Conservation (phyloP, 64 coral and sea anemone genomes). For the Catalaphyllia jardinei region DNA sequence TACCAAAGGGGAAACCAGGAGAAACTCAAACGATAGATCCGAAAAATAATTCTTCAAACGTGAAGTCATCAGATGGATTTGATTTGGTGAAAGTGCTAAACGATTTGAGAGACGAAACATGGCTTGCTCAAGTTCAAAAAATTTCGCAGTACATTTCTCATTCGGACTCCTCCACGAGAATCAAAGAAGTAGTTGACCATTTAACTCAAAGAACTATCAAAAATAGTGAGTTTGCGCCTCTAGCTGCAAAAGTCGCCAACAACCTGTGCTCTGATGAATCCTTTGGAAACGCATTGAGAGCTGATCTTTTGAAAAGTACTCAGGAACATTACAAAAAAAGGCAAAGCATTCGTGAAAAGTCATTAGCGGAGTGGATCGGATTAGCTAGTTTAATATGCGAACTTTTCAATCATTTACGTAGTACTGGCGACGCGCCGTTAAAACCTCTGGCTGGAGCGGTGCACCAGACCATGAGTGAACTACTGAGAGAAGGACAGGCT, state of each 20-base stretch:
- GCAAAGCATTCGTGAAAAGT: conserved; percentile 52
- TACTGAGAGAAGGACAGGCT: conserved; percentile 33
- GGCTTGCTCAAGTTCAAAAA: conserved; percentile 14
- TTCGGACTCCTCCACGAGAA: conserved; percentile 5
- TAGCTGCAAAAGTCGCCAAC: conserved; percentile 42
- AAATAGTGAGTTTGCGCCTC: conserved; percentile 62
- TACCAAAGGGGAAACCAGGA: conserved; percentile 41
- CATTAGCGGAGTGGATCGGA: conserved; percentile 64
- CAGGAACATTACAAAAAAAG: conserved; percentile 92
- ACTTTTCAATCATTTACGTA: conserved; percentile 74
- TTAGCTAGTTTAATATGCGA: conserved; percentile 72
- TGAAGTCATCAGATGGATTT: background rate
- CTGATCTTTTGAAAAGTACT: conserved; percentile 61
- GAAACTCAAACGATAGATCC: background rate
- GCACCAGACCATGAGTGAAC: conserved; percentile 59
- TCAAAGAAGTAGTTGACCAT: conserved; percentile 35
- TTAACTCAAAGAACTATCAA: conserved; percentile 57
- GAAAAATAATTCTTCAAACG: background rate
- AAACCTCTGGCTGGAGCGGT: conserved; percentile 64
- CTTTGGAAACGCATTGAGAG: conserved; percentile 63
- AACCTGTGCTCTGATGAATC: conserved; percentile 57
- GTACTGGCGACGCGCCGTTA: conserved; percentile 44
- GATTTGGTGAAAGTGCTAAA: conserved; percentile 34
- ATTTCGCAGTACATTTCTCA: background rate
- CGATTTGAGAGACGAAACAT: conserved; percentile 47